Conservation (phyloP, 1,140 invertebrate species). For the Subanguina moxae region DNA sequence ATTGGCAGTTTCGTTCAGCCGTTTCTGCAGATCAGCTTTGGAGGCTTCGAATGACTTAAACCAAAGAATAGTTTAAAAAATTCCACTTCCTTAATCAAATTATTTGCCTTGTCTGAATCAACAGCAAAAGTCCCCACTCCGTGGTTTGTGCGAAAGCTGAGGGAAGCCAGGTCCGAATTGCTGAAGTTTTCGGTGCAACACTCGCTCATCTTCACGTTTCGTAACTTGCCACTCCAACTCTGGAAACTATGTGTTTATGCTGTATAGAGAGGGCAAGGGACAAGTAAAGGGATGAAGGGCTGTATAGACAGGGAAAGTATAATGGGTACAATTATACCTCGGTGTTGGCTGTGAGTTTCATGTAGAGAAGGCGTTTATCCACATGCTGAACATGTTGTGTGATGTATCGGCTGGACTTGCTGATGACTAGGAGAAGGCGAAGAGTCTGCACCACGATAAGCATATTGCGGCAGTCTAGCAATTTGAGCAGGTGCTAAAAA, state of each 20-base stretch:
- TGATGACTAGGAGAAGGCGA: constrained; percentile 36
- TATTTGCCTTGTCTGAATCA: constrained; percentile 23
- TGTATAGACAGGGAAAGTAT: no score
- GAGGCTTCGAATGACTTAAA: not conserved
- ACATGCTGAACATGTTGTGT: constrained; percentile 26
- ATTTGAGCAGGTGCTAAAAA: constrained; percentile 36
- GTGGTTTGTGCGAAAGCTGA: constrained; percentile 8
- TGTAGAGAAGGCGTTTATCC: constrained; percentile 25
- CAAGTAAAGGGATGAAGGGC: not conserved
- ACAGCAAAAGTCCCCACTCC: constrained; percentile 13
- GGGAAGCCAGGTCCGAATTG: not conserved
- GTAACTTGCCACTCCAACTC: constrained; percentile 19
- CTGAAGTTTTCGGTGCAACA: constrained; percentile 12
- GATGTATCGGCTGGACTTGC: constrained; percentile 45
- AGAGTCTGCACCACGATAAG: constrained; percentile 31
- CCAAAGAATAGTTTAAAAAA: not conserved
- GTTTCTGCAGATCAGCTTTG: not conserved
- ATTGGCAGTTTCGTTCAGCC: not conserved
- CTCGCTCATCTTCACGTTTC: constrained; percentile 10
- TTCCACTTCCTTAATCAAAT: not conserved
- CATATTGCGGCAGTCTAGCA: constrained; percentile 37
- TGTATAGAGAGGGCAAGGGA: no score
- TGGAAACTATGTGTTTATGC: constrained; percentile 8
- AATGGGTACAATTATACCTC: constrained; percentile 13
- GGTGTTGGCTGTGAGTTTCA: constrained; percentile 36